Evolutionary conservation across 2,113 vertebrate species (phyloP).

Genomic region (Mesembrinibis cayennensis): DNA sequence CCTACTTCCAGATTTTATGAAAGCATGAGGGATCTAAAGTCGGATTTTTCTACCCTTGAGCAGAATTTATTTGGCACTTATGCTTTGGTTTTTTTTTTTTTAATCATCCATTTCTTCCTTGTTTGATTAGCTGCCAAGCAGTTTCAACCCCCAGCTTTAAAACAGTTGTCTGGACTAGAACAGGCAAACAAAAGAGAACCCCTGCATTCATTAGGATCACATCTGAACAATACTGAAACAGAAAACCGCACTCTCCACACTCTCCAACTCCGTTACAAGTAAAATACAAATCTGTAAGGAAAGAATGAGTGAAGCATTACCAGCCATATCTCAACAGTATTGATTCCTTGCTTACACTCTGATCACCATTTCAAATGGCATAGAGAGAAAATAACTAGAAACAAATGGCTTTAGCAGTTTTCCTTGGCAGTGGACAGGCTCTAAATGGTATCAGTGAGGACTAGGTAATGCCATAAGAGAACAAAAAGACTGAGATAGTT

Average conservation of each 20-base stretch:
- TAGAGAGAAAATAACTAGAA: not conserved
- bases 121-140: conserved; percentile 39
- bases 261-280: not conserved
- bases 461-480: not conserved
- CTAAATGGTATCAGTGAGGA: not conserved
- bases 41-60: not conserved
- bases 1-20: not conserved
- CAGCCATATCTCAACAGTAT: not conserved
- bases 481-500: not conserved
- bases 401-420: not conserved
- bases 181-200: not conserved
- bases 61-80: not conserved
- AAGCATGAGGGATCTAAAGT: not conserved
- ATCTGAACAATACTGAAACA: not conserved
- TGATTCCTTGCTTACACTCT: not conserved
- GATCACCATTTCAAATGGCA: not conserved
- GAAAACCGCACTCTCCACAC: not conserved
- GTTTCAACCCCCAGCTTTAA: not conserved
- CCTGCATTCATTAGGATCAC: not conserved
- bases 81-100: not conserved
- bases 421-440: not conserved
- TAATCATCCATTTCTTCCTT: not conserved
- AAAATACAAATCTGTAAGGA: not conserved
- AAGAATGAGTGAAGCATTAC: not conserved
- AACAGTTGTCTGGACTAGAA: conserved; percentile 12